Base-by-base conservation (phyloP, 2,888 invertebrate genomes). In the Sarcophaga caerulescens region DNA sequence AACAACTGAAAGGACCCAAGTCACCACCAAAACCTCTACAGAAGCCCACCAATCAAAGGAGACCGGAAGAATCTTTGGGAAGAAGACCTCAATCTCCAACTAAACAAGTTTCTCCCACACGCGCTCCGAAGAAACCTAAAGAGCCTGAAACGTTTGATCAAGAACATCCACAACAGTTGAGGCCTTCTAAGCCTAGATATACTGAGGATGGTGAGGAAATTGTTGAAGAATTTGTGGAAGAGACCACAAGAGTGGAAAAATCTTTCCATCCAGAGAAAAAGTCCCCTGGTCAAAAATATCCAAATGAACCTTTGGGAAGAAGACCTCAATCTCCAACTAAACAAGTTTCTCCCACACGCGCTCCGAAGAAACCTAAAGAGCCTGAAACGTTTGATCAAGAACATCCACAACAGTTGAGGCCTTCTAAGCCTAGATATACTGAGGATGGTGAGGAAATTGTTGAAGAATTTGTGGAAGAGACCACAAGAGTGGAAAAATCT, bases 31-130 rank as follows among this genome's bases (percentile, higher is more conserved):
- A 25, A 59, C 59, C 44, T 44, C 21, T 44, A 17, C 66, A 17
- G 6, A 79, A 78, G 65, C 23, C 79, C 23, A 17, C 57, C 4
- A 71, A n/a, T 1, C 23, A 21, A 47, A 52, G 35, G 6, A 74
- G 60, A 65, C 14, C 14, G 1, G 69, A 14, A 3, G 62, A 62
- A 78, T 2, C 47, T 8, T 17, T 21, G 14, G 8, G 17, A 19
- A 60, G n/a, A 60, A 60, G 60, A 19, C 60, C 60, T 10, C 60
- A 60, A 60, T 60, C 60, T 21, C 60, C 60, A 60, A 60, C 17
- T n/a, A 45, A 76, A 23, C 59, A 35, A 23, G 17, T 69, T 63
- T 81, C 81, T 1, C 81, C 81, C 11, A 63, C 60, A 44, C n/a
- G 74, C 45, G 45, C 19, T 44, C 76, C 14, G 14, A 47, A 5